These are phyloP conservation scores for Aspidiotus destructor DNA, from an alignment of 2,888 invertebrate species.

Conservation along the genomic window DNA sequence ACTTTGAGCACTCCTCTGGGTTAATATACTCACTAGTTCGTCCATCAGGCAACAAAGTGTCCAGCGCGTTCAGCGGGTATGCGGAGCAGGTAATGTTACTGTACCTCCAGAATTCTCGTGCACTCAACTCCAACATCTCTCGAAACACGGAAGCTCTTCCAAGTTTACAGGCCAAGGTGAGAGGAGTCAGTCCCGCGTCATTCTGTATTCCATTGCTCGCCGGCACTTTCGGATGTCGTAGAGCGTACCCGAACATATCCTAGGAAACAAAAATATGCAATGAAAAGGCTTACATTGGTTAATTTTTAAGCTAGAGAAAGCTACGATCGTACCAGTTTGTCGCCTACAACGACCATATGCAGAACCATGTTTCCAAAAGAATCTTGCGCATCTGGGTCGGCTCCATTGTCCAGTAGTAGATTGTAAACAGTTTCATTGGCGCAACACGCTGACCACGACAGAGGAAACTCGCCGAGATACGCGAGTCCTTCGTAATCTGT, in stretches of 20 bases:
- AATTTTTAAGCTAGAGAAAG: no score
- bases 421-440: conserved; percentile 97
- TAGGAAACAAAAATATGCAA: conserved; percentile 42
- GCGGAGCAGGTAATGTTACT: conserved; percentile 98
- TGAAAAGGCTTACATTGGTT: neutral
- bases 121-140: conserved; percentile 93
- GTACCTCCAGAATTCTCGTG: conserved; percentile 95
- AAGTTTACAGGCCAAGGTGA: conserved; percentile 91
- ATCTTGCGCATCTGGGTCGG: conserved; percentile 92
- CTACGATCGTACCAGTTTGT: conserved; percentile 64
- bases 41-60: conserved; percentile 89
- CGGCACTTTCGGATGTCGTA: conserved; percentile 85
- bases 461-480: conserved; percentile 92
- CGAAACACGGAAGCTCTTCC: conserved; percentile 93
- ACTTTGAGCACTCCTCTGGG: no score
- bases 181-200: conserved; percentile 79
- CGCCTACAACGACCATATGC: conserved; percentile 98
- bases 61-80: conserved; percentile 91
- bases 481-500: conserved; percentile 95
- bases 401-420: conserved; percentile 78
- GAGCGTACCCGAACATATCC: conserved; percentile 98
- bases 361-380: conserved; percentile 95
- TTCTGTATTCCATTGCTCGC: conserved; percentile 88
- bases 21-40: conserved; percentile 65
- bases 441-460: conserved; percentile 96